A percentile compares a stretch with the other conserved stretches of the same genome.
Conservation (phyloP, 2,113 vertebrate genomes). For the Cacatua alba region DNA sequence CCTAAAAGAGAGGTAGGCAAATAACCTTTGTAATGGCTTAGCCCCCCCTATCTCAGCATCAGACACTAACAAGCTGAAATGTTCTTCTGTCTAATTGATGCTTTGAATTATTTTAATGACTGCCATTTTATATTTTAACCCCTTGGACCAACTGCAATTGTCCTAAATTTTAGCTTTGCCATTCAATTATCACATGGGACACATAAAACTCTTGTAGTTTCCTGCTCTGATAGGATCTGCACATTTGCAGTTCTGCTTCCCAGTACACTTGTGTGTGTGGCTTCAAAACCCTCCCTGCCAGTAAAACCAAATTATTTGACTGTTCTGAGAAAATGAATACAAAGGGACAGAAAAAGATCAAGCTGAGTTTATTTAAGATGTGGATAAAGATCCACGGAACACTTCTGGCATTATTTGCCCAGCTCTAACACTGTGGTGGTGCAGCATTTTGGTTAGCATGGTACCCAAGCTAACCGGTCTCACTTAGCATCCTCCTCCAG, state of each 20-base stretch:
- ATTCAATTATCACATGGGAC: not conserved
- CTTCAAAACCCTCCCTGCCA: not conserved
- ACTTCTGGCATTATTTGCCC: not conserved
- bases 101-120: slow-evolving; percentile 1
- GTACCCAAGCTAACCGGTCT: not conserved
- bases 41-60: not conserved
- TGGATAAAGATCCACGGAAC: not conserved
- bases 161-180: not conserved
- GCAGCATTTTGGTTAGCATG: not conserved
- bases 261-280: not conserved
- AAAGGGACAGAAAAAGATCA: slow-evolving; percentile 20
- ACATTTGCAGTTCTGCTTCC: not conserved
- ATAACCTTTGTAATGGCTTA: not conserved
- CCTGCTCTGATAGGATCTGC: not conserved
- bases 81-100: not conserved
- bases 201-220: not conserved
- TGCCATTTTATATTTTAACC: not conserved
- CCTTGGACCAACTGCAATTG: not conserved
- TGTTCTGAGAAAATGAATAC: not conserved
- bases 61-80: not conserved
- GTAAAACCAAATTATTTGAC: not conserved
- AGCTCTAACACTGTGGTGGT: not conserved
- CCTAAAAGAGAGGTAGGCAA: not conserved
- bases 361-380: slow-evolving; percentile 26
- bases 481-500: not conserved